Base-by-base conservation (phyloP, 2,888 invertebrate species). In the Melanostoma scalare region DNA sequence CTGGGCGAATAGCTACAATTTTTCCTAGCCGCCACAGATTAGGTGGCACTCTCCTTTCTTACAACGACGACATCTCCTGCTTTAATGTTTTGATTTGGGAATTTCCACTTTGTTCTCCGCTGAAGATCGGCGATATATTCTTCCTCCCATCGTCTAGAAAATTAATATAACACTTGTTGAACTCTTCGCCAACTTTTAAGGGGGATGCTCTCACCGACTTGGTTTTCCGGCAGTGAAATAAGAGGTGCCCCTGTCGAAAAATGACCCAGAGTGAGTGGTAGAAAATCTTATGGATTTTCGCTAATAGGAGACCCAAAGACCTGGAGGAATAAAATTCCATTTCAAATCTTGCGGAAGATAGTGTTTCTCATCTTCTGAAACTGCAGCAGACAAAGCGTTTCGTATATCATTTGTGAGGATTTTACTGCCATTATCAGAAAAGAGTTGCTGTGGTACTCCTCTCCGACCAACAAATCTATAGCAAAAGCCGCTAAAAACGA, bases 361-460 rank as follows among this genome's bases (percentile, higher is more conserved):
- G 1, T 6, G 1, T 40, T 67, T 68, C 30, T 68, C 68, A 4
- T 35, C 30, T 42, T 68, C 46, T 0, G 68, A 46, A 8, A 53
- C 55, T 33, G 55, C 44, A 9, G 46, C 68, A 35, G 68, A 20
- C 9, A 68, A 36, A 8, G 46, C 55, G n/a, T 56, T 69, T 8
- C 58, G 8, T 38, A 48, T 31, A 3, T 69, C 10, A 3, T 3
- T 40, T 31, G 46, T 63, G 30, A 61, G 48, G 2, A 48, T 33
- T 5, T n/a, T 20, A 33, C 36, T 85, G 0, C 82, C 81, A 9
- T 85, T 78, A 33, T 81, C 78, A 0, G 85, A 73, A 35, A 79
- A 67, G 2, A 84, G 30, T 2, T 63, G 60, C n/a, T 52, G 33
- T 0, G 72, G 84, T 3, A 86, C n/a, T 0, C 79, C 85, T 35